Percentiles rank a stretch among this genome's conserved stretches.
Conservation (phyloP, 2,888 invertebrate species). For the Phania funesta region DNA sequence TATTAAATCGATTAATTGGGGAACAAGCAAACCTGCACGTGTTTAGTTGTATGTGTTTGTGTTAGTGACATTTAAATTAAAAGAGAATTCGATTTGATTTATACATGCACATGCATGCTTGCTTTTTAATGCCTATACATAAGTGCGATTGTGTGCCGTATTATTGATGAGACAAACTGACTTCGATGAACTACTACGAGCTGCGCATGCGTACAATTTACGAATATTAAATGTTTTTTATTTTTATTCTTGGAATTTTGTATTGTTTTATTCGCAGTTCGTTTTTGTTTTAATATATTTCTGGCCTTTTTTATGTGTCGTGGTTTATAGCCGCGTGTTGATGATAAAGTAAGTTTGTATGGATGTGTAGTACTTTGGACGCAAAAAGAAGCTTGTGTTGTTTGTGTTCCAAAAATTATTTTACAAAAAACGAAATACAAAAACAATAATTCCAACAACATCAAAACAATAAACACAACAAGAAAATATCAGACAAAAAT, state of each 20-base stretch:
- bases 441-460: conserved; percentile 21
- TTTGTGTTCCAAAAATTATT: conserved; percentile 44
- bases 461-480: conserved; percentile 8
- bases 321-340: conserved; percentile 33
- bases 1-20: too few species aligned
- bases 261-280: conserved; percentile 35
- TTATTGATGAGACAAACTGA: conserved; percentile 24
- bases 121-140: not conserved
- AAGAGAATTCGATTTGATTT: conserved; percentile 18
- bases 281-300: not conserved
- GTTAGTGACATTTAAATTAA: conserved; percentile 30
- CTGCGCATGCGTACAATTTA: conserved; percentile 48
- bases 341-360: conserved; percentile 15
- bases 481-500: conserved; percentile 38
- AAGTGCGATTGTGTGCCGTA: not conserved
- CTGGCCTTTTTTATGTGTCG: not conserved
- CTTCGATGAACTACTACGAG: conserved; percentile 46
- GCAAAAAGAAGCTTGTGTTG: conserved; percentile 22
- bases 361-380: not conserved
- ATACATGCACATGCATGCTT: not conserved
- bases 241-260: conserved; percentile 3
- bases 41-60: not conserved
- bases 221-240: conserved; percentile 54
- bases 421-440: conserved; percentile 27
- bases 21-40: not conserved